Evolutionary conservation across 92 coral and sea anemone genomes (phyloP), one percentile per base, ranked within the genome.

Genomic region (Micromussa lordhowensis): DNA sequence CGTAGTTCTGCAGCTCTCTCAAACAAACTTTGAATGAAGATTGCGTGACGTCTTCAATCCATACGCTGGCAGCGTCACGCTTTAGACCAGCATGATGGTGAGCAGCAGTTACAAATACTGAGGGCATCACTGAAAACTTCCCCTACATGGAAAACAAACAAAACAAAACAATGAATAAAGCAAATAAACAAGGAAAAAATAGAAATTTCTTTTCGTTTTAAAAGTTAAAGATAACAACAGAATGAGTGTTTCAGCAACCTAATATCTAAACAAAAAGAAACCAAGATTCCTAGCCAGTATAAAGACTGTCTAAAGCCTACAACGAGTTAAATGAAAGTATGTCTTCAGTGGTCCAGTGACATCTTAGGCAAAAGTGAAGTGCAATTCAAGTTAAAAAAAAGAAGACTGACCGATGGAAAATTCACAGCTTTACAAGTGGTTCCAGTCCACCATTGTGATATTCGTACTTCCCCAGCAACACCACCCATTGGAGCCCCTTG

Each of bases 401-500:
- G 10, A 26, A 3, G 1, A 68, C 35, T 22, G 1, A 68, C 73
- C 34, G 73, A 68, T 58, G 64, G 64, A 18, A 58, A 58, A 58
- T 58, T 18, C n/a, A 58, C 64, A 58, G 64, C 18, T 58, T 58
- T 58, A 18, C 64, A 58, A 29, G 72, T 68, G 14, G 72, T 68
- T 68, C 72, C 72, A 68, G 72, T 68, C 72, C 30, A 68, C 72
- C 72, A 68, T n/a, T n/a, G 72, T n/a, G 72, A 68, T 68, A 68
- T n/a, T 13, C 32, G 72, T 13, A 68, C 80, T 68, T 68, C 72
- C 12, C 32, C 32, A 6, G 72, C 72, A 68, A 68, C 72, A n/a
- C 72, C 72, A 68, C 72, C 72, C 32, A 68, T 34, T 68, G 32
- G 72, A n/a, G 72, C 72, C 32, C 72, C 80, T 48, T 75, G 80